Percentiles rank a stretch among this genome's conserved stretches.
These are phyloP conservation scores for Clivina fossor DNA, from an alignment of 2,888 invertebrate genomes.

Conservation along the genomic window DNA sequence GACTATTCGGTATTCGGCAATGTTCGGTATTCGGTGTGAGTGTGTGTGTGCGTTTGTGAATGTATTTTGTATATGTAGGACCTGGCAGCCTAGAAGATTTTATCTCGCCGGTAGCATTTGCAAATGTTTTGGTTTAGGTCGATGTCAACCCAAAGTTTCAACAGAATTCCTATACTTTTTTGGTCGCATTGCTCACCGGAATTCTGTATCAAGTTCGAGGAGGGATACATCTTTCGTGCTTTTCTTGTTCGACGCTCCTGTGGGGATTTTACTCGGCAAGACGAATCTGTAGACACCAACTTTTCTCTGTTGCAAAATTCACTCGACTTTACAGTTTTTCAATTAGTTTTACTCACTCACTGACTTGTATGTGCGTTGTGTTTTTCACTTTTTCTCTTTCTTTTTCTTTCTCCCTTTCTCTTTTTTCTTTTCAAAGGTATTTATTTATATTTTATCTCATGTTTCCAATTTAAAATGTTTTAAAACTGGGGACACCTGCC, in stretches of 20 bases:
- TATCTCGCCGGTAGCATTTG: constrained; percentile 13
- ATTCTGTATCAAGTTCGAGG: constrained; percentile 19
- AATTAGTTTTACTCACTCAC: constrained; percentile 24
- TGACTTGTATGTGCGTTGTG: background rate
- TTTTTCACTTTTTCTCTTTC: constrained; percentile 1
- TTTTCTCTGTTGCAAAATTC: constrained; percentile 26
- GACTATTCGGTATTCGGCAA: too few relatives aligned
- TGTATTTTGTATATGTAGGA: too few relatives aligned
- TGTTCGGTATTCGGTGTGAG: too few relatives aligned
- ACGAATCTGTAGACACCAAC: constrained; percentile 10
- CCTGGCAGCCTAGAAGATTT: constrained; percentile 7
- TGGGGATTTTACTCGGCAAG: too few relatives aligned
- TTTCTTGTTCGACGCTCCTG: background rate
- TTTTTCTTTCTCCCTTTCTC: constrained; percentile 4
- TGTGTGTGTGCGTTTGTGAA: too few relatives aligned
- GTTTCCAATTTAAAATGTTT: too few relatives aligned
- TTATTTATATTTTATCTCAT: too few relatives aligned
- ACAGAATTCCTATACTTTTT: constrained; percentile 11
- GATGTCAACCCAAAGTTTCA: background rate
- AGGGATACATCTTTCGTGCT: constrained; percentile 9
- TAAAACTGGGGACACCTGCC: too few relatives aligned
- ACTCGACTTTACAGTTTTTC: constrained; percentile 30
- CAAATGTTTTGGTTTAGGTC: constrained; percentile 19
- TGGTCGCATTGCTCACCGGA: constrained; percentile 3
- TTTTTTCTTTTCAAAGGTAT: too few relatives aligned